Evolutionary conservation across 2,888 invertebrate genomes (phyloP), one percentile per base, ranked within the genome.

Genomic region (Lamproptera curius): DNA sequence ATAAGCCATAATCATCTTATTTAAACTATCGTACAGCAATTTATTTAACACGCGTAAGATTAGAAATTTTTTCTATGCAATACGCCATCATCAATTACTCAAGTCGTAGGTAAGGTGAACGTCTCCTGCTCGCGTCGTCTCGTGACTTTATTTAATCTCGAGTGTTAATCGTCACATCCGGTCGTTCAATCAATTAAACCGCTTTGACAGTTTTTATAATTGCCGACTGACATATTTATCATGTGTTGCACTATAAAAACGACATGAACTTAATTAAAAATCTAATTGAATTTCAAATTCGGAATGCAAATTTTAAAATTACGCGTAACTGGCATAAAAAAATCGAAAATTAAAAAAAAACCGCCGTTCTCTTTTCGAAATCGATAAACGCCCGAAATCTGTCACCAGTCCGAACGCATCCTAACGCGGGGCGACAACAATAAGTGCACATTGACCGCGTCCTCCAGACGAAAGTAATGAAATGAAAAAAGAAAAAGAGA

Each of bases 381-480:
- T 20, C 20, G 20, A 20, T 20, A 6, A 5, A 6, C 20, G 4
- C 20, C 20, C 15, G 10, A 6, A 26, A 36, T 20, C 26, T 36
- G 34, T 31, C 43, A 48, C 13, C 31, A 13, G 4, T 51, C 26
- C 56, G 52, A 42, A 51, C 50, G 42, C 40, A 37, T 42, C 57
- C 52, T 57, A 52, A 56, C 47, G 15, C 16, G 14, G 39, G n/a
- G 44, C 55, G 56, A 52, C 53, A 51, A 62, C 66, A 68, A 71
- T 70, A 67, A 67, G 61, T 59, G 53, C 53, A 62, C 65, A 62
- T 59, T 66, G 69, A 65, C 65, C 63, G 58, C 62, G 70, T 64
- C 71, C 75, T 71, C 73, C 70, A 76, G 76, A 76, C 76, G 67
- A 70, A 71, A 73, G 71, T 67, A 74, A 72, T 70, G 65, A 64